Percentiles rank a stretch among this genome's conserved stretches.
Evolutionary conservation across 2,888 invertebrate genomes (phyloP).

Genomic region (Sycophila texana): DNA sequence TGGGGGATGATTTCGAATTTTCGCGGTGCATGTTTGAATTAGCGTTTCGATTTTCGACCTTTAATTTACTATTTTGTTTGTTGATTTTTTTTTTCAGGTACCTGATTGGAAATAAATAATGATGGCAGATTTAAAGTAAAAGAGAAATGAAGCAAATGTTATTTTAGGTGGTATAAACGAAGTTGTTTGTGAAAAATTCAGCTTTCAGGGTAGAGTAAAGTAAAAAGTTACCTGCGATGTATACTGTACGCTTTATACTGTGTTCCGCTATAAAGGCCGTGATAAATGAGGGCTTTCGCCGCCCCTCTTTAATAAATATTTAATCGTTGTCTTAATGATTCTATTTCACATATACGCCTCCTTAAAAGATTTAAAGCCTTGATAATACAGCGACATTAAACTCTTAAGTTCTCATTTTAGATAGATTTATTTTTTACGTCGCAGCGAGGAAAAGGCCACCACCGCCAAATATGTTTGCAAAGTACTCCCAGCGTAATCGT

Average conservation of each 20-base stretch:
- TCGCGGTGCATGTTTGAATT: neutral
- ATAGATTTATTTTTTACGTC: neutral
- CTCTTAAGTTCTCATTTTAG: neutral
- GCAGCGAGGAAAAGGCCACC: neutral
- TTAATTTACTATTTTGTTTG: too few species aligned
- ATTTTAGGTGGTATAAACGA: too few species aligned
- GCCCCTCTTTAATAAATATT: constrained; percentile 30
- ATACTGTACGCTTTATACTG: neutral
- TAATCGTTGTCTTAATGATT: constrained; percentile 27
- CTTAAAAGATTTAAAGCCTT: neutral
- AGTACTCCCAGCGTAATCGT: too few species aligned
- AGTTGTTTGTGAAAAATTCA: too few species aligned
- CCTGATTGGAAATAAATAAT: too few species aligned
- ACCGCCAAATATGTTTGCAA: too few species aligned
- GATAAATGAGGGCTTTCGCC: constrained; percentile 23
- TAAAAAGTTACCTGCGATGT: too few species aligned
- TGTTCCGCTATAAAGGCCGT: constrained; percentile 3
- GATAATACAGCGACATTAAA: constrained; percentile 17
- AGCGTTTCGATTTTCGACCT: too few species aligned
- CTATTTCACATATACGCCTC: neutral
- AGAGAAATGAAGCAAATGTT: too few species aligned
- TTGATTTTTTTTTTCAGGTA: too few species aligned
- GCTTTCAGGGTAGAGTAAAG: too few species aligned
- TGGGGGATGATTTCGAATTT: neutral
- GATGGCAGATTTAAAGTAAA: too few species aligned